Base-by-base conservation (phyloP, 2,888 invertebrate species). In the Nomada fucata region DNA sequence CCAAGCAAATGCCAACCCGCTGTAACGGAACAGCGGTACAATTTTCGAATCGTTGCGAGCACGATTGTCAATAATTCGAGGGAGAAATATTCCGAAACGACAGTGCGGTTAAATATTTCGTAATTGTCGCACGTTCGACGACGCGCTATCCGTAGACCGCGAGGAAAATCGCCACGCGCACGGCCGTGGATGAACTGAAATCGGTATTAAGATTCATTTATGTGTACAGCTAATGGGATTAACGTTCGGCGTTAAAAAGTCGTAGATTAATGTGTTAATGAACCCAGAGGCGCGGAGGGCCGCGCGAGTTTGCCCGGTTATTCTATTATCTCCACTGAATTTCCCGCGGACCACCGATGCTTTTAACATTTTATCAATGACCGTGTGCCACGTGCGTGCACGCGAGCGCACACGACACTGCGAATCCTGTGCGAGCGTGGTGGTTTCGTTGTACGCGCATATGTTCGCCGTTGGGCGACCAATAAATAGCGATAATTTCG, bases 401-500 rank as follows among this genome's bases (percentile, higher is more conserved):
- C 69, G 59, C 52, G 23, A 61, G 26, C 61, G 18, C 13, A 15
- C 53, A 4, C 20, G 20, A 13, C n/a, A 52, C 13, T 53, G 11
- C 23, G 63, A 42, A 47, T n/a, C 60, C 11, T 2, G 11, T 13
- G 5, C 70, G 63, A 47, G 59, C 73, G 76, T 71, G 75, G 77
- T 42, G 75, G 77, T 42, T n/a, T 50, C 70, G 72, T 67, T 78
- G 84, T 73, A 76, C 77, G 84, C 85, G 85, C 86, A 79, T 84
- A 86, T 80, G 89, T 87, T 79, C 87, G 83, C 84, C 61, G 80
- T 83, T 79, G 79, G 78, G 83, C 85, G 83, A 85, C 90, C 91
- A 91, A 92, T 93, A 93, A 92, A 92, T 92, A 92, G 85, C 89
- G 89, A 90, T 92, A 92, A 93, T 91, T 88, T 88, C 84, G 84